phyloP scores from a whole-genome alignment of 2,113 vertebrate species.

The Tachuris rubrigastra region DNA sequence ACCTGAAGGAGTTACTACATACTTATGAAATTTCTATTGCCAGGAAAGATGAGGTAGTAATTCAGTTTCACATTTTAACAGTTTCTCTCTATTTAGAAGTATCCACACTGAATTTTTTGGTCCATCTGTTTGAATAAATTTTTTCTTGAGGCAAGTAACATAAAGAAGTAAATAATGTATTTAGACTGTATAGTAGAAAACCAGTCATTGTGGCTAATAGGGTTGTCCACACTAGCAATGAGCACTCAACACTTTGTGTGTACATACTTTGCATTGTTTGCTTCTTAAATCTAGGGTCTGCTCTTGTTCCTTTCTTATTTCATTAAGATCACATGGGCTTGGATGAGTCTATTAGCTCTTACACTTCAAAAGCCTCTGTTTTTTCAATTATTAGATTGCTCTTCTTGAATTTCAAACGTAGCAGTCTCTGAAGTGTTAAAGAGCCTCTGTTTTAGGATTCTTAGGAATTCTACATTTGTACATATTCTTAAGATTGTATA shows the following conservation, averaged over 20 bases:
- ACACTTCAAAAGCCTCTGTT: not conserved
- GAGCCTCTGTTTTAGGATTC: not conserved
- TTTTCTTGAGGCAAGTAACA: not conserved
- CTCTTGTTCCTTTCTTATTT: not conserved
- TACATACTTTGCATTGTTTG: not conserved
- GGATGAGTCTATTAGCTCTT: not conserved
- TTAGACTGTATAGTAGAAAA: not conserved
- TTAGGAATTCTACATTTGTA: not conserved
- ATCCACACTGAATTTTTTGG: not conserved
- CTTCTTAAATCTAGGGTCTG: not conserved
- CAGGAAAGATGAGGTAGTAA: slow-evolving; percentile 91
- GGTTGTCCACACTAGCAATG: not conserved
- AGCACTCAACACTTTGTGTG: not conserved
- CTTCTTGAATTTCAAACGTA: not conserved
- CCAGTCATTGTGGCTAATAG: not conserved
- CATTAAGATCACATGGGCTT: not conserved
- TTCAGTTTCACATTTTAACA: not conserved
- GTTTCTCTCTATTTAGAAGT: not conserved
- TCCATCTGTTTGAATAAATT: not conserved
- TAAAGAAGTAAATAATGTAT: too few relatives aligned
- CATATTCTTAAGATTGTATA: not conserved
- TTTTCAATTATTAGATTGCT: not conserved
- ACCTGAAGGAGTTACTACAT: slow-evolving; percentile 83
- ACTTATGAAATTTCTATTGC: slow-evolving; percentile 85
- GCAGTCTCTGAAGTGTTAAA: not conserved